Evolutionary conservation across 2,797 vertebrate genomes (phyloP).

Genomic region (Yasuhikotakia modesta): DNA sequence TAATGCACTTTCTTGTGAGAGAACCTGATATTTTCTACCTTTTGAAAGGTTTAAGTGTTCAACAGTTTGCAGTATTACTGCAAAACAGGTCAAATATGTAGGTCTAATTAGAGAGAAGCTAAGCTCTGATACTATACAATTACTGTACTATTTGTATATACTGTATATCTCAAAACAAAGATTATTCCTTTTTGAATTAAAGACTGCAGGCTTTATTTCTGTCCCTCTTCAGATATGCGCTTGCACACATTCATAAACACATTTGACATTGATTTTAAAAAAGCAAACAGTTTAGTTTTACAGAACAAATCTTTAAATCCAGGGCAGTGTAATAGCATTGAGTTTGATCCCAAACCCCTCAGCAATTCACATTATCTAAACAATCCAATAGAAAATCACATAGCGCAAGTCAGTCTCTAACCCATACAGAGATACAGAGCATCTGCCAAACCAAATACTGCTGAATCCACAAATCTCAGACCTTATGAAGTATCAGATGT

Average conservation of each 20-base stretch:
- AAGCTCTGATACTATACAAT: background rate
- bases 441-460: constrained; percentile 3
- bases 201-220: background rate
- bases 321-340: background rate
- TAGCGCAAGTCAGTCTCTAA: background rate
- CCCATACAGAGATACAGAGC: background rate
- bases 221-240: background rate
- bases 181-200: background rate
- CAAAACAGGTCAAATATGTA: background rate
- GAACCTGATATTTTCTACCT: background rate
- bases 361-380: constrained; percentile 24
- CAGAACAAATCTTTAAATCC: background rate
- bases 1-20: background rate
- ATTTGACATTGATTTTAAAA: background rate
- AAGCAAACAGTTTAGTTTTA: background rate
- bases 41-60: background rate
- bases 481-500: background rate
- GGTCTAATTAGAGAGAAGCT: background rate
- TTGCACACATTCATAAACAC: background rate
- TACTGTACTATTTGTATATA: background rate
- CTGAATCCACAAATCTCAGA: background rate
- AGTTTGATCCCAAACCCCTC: background rate
- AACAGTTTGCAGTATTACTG: background rate
- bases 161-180: background rate
- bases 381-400: constrained; percentile 17